These are phyloP conservation scores for Lepilemur ruficaudatus DNA, from an alignment of 2,797 vertebrate genomes.

Conservation along the genomic window DNA sequence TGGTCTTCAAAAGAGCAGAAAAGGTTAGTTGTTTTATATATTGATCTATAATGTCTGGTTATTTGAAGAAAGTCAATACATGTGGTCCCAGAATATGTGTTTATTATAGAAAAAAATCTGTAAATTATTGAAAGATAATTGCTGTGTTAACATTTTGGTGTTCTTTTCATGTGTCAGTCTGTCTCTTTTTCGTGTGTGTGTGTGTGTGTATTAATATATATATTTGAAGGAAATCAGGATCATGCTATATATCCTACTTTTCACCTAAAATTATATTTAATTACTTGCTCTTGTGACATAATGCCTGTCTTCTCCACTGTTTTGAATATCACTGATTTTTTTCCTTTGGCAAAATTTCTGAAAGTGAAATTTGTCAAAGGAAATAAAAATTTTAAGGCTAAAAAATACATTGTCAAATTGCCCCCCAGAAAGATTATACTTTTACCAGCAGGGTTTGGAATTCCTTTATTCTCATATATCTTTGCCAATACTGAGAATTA, in stretches of 20 bases:
- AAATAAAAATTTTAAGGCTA: neutral
- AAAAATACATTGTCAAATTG: neutral
- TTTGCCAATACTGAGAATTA: neutral
- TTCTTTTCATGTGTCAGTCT: neutral
- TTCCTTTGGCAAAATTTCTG: constrained; percentile 28
- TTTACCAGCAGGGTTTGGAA: neutral
- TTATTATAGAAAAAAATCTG: constrained; percentile 15
- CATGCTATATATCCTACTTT: neutral
- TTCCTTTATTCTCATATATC: neutral
- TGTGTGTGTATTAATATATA: neutral
- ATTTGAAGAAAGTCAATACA: neutral
- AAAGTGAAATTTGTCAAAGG: constrained; percentile 26
- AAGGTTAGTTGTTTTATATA: constrained; percentile 85
- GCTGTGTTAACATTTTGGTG: neutral
- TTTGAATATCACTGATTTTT: constrained; percentile 12
- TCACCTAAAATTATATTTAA: constrained; percentile 9
- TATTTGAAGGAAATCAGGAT: neutral
- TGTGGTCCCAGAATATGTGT: neutral
- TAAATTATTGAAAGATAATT: constrained; percentile 29
- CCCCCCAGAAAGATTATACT: neutral
- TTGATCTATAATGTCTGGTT: neutral
- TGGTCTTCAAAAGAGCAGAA: constrained; percentile 89
- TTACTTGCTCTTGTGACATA: neutral
- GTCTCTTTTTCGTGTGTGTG: neutral
- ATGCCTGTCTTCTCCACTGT: neutral